Conservation (phyloP, 2,797 vertebrate species). For the Anableps anableps region DNA sequence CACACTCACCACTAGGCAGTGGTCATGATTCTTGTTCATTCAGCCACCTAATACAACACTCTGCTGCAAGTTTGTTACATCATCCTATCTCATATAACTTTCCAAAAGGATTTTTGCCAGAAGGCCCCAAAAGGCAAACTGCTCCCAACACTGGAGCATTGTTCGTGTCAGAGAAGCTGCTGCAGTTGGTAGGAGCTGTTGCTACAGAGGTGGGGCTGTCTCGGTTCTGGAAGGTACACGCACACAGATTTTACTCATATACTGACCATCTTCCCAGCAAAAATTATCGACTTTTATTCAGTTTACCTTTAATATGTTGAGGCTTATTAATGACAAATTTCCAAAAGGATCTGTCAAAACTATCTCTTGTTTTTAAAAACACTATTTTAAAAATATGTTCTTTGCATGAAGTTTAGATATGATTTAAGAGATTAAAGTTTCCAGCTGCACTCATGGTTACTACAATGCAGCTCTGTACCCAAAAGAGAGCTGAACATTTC, state of each 20-base stretch:
- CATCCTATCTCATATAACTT: background rate
- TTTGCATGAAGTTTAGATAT: background rate
- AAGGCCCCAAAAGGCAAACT: conserved; percentile 1
- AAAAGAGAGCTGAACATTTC: background rate
- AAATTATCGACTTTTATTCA: background rate
- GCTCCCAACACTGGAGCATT: conserved; percentile 13
- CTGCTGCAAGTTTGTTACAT: background rate
- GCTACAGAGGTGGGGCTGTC: background rate
- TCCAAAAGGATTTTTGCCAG: background rate
- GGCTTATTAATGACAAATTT: background rate
- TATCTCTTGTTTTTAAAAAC: too few relatives aligned
- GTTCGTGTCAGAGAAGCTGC: background rate
- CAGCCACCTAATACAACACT: background rate
- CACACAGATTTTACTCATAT: background rate
- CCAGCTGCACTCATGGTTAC: background rate
- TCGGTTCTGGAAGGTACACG: background rate
- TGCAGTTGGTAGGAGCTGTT: background rate
- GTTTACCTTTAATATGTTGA: background rate
- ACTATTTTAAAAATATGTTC: too few relatives aligned
- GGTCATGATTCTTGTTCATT: background rate
- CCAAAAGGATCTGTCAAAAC: too few relatives aligned
- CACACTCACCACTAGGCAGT: background rate
- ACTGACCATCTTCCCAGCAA: background rate
- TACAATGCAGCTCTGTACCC: background rate
- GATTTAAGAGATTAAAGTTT: background rate